Evolutionary conservation across 2,888 invertebrate genomes (phyloP), one percentile per base, ranked within the genome.

Genomic region (Graphium colonna): DNA sequence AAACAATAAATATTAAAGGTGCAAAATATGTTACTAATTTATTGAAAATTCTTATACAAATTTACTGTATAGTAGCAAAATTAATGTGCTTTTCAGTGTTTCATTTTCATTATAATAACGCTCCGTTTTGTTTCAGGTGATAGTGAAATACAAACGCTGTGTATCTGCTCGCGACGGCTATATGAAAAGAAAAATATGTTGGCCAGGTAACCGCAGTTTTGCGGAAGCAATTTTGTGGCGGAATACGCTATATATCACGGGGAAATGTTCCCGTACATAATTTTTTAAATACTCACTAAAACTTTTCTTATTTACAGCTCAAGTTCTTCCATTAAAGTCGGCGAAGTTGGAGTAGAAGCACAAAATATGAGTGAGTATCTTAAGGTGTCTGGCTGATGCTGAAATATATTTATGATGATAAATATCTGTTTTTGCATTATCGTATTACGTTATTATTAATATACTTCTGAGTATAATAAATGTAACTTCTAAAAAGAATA

Each of bases 291-390:
- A 51, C 55, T 67, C 65, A 56, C 57, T 42, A 45, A 57, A 60
- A 59, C 53, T 62, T 46, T 56, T 38, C 51, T 75, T 78, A 65
- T 77, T 82, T 76, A 65, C 80, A 83, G 83, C 61, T 57, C 73
- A 74, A 78, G 69, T 75, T 72, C 62, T 47, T 52, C 63, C 62
- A 70, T 69, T 65, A 73, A 73, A 70, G 69, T 71, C 73, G 67
- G 62, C 62, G 63, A 64, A 67, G 67, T 71, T 74, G 65, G 71
- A 66, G 61, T 60, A 56, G 63, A 60, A 59, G 64, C 63, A 60
- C 67, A 63, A 65, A 70, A 65, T 65, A 68, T 64, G 60, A 75
- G 82, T 81, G 66, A 79, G 79, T 77, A 54, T 40, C 36, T 18
- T 13, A 67, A 51, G 52, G 28, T 45, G 44, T 10, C 50, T 50